phyloP scores from a whole-genome alignment of 2,888 invertebrate genomes.

The Sicus ferrugineus region DNA sequence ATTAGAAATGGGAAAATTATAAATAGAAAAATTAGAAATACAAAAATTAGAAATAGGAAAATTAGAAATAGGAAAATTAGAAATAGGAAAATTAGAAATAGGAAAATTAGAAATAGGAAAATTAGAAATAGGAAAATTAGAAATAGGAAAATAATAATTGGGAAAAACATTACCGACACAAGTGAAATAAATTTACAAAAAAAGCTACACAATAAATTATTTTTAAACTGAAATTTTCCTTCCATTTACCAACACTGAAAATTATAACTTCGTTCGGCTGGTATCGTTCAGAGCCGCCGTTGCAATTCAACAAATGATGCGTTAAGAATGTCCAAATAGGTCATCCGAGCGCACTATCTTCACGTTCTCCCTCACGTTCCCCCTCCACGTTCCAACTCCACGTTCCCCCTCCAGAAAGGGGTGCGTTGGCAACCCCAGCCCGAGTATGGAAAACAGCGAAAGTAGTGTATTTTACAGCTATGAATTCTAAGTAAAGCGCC shows the following conservation, averaged over 20 bases:
- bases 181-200: background rate
- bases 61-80: background rate
- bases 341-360: slow-evolving; percentile 22
- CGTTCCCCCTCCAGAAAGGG: background rate
- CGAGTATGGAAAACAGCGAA: no score
- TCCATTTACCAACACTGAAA: slow-evolving; percentile 21
- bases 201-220: background rate
- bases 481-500: background rate
- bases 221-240: background rate
- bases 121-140: no score
- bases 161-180: background rate
- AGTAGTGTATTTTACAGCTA: background rate
- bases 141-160: no score
- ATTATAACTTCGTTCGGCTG: background rate
- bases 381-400: background rate
- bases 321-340: slow-evolving; percentile 31
- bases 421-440: background rate
- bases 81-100: background rate
- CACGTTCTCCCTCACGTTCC: background rate
- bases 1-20: background rate
- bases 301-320: slow-evolving; percentile 31
- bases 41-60: no score
- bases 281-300: background rate
- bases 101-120: no score
- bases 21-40: no score